Evolutionary conservation across 2,797 vertebrate species (phyloP).

Genomic region (Cynopterus sphinx): DNA sequence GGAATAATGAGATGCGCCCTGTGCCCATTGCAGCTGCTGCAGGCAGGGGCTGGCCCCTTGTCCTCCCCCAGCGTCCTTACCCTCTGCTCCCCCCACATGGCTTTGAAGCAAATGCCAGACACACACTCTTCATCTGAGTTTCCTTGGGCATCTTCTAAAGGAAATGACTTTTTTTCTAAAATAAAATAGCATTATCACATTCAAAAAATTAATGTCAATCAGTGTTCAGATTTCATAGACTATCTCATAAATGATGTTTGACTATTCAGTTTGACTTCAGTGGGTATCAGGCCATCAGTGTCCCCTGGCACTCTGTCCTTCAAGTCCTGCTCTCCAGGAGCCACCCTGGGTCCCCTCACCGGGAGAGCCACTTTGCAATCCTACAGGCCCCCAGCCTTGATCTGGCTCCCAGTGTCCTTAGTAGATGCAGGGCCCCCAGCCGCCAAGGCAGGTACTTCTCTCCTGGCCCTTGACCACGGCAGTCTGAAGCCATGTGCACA

Average conservation of each 20-base stretch:
- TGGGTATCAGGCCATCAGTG: accelerated
- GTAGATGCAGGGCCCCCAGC: too few relatives aligned
- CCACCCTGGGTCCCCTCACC: not conserved
- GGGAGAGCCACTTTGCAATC: not conserved
- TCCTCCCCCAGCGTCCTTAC: accelerated
- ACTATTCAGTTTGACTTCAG: not conserved
- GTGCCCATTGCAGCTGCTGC: accelerated
- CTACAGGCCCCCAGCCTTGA: not conserved
- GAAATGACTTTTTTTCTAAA: not conserved
- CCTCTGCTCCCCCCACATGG: not conserved
- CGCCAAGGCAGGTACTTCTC: not conserved
- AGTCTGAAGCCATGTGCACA: too few relatives aligned
- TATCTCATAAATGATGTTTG: accelerated
- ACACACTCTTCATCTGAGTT: not conserved
- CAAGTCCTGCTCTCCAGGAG: not conserved
- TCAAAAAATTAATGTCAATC: not conserved
- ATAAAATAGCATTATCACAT: not conserved
- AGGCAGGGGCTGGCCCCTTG: not conserved
- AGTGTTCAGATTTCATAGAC: not conserved
- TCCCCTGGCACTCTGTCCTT: not conserved
- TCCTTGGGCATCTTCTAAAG: not conserved
- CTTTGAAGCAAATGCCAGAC: not conserved
- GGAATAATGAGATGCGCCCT: accelerated
- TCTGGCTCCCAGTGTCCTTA: not conserved
- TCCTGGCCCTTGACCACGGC: not conserved